Conservation (phyloP, 2,888 invertebrate species). For the Vannuccia rotundouncinata region DNA sequence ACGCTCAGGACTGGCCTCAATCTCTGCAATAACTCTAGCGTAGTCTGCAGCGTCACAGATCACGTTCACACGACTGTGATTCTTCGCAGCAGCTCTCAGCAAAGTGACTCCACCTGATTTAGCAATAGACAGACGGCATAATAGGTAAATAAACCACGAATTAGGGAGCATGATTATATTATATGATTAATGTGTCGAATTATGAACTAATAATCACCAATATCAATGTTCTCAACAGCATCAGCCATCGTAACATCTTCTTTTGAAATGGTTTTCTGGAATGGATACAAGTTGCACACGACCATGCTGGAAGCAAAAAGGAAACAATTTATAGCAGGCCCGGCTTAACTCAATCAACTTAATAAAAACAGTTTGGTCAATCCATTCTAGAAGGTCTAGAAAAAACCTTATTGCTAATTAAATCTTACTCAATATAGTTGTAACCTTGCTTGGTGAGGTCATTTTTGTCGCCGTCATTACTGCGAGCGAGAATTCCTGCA, state of each 20-base stretch:
- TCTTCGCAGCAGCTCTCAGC: constrained; percentile 89
- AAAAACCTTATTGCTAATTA: no score
- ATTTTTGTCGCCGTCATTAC: constrained; percentile 68
- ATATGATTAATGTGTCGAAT: no score
- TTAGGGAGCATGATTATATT: no score
- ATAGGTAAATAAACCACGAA: no score
- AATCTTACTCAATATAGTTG: constrained; percentile 68
- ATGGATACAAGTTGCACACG: constrained; percentile 92
- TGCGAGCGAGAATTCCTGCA: constrained; percentile 63
- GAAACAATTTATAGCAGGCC: not conserved
- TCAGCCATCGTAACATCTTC: constrained; percentile 72
- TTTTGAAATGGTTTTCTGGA: constrained; percentile 76
- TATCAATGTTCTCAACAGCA: constrained; percentile 92
- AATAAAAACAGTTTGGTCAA: no score
- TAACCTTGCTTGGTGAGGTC: constrained; percentile 75
- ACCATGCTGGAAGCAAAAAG: constrained; percentile 62
- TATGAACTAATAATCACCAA: constrained; percentile 65
- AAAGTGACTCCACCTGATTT: constrained; percentile 74
- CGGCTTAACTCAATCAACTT: no score
- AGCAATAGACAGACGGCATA: no score
- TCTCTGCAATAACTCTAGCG: constrained; percentile 65
- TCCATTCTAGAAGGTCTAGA: no score
- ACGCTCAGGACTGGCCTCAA: constrained; percentile 52
- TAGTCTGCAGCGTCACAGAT: constrained; percentile 87
- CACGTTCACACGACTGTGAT: constrained; percentile 85